Evolutionary conservation across 2,888 invertebrate species (phyloP).

Genomic region (Rotaria socialis): DNA sequence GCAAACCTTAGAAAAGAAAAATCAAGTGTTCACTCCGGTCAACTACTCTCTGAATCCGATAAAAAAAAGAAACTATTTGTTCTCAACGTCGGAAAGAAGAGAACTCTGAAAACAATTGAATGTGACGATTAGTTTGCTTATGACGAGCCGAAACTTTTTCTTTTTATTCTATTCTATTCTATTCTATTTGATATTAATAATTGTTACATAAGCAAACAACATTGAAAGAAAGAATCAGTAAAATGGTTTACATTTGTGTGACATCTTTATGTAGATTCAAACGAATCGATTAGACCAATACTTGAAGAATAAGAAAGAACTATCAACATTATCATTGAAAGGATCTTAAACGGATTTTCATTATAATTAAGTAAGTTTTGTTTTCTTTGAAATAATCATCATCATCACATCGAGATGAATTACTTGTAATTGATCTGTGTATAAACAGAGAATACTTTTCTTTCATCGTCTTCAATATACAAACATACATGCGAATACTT

Average conservation of each 20-base stretch:
- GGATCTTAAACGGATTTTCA: too few species aligned
- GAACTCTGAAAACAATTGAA: constrained; percentile 18
- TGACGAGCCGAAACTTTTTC: neutral
- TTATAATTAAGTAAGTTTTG: neutral
- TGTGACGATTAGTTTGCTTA: constrained; percentile 2
- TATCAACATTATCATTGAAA: too few species aligned
- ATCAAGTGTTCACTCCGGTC: constrained; percentile 10
- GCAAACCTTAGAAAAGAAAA: constrained; percentile 21
- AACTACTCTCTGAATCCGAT: neutral
- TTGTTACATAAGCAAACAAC: neutral
- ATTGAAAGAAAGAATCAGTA: neutral
- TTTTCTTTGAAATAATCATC: neutral
- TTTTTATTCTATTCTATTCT: neutral
- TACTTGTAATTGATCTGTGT: constrained; percentile 16
- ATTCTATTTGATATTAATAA: neutral
- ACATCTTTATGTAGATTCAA: neutral
- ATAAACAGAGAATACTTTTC: constrained; percentile 10
- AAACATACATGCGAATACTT: neutral
- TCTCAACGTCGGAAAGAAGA: neutral
- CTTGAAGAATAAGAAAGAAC: too few species aligned
- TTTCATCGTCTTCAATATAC: neutral
- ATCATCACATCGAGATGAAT: neutral
- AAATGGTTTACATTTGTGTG: neutral
- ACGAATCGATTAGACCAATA: too few species aligned
- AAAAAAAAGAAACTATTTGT: neutral